These are phyloP conservation scores for Chelon auratus DNA, from an alignment of 2,797 vertebrate species.

Conservation along the genomic window DNA sequence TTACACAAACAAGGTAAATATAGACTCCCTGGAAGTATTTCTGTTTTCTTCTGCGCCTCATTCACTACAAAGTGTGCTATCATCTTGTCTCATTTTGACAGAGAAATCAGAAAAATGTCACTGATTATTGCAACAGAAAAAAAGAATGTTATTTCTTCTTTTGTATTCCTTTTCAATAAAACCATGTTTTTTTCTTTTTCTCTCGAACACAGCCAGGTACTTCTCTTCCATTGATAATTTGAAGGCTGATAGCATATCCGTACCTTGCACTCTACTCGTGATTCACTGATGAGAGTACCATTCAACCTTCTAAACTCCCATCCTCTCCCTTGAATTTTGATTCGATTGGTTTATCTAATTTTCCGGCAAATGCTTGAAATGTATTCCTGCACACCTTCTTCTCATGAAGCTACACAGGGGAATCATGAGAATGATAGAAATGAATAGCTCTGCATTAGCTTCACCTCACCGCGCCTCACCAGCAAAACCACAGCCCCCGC, in stretches of 20 bases:
- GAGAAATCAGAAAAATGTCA: slow-evolving; percentile 52
- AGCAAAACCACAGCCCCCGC: slow-evolving; percentile 30
- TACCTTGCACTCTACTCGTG: slow-evolving; percentile 63
- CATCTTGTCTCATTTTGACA: slow-evolving; percentile 29
- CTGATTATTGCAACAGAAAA: slow-evolving; percentile 34
- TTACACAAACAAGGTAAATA: slow-evolving; percentile 54
- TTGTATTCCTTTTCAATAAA: slow-evolving; percentile 52
- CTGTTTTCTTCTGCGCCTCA: slow-evolving; percentile 30
- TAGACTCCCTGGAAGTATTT: slow-evolving; percentile 45
- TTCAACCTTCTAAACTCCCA: slow-evolving; percentile 68
- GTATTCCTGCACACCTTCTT: slow-evolving; percentile 80
- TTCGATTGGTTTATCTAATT: slow-evolving; percentile 85
- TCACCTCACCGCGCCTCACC: slow-evolving; percentile 63
- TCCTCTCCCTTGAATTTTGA: slow-evolving; percentile 74
- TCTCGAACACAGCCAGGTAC: slow-evolving; percentile 70
- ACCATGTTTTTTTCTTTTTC: slow-evolving; percentile 41
- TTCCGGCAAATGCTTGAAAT: slow-evolving; percentile 84
- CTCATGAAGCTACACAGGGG: slow-evolving; percentile 73
- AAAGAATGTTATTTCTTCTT: slow-evolving; percentile 32
- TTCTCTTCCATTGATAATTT: slow-evolving; percentile 75
- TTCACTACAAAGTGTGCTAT: slow-evolving; percentile 14
- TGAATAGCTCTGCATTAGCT: slow-evolving; percentile 78
- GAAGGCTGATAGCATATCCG: slow-evolving; percentile 73
- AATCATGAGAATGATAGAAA: slow-evolving; percentile 77
- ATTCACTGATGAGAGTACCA: slow-evolving; percentile 69